Evolutionary conservation across 1,140 invertebrate species (phyloP).

Genomic region (Frieseomelitta varia): DNA sequence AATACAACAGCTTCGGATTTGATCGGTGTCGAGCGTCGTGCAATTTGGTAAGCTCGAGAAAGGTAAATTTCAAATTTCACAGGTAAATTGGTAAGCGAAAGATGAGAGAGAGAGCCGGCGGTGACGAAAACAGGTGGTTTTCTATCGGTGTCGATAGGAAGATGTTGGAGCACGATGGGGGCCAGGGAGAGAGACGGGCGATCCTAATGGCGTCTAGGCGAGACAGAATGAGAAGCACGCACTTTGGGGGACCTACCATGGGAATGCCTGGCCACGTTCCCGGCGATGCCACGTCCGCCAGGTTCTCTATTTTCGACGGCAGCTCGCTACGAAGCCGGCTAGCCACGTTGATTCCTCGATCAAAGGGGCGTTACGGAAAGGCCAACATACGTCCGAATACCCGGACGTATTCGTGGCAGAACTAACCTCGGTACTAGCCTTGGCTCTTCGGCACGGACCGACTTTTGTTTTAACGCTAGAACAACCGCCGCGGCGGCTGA

Average conservation of each 20-base stretch:
- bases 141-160: constrained; percentile 11
- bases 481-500: neutral
- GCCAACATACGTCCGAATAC: constrained; percentile 12
- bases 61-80: neutral
- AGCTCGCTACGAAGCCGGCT: constrained; percentile 51
- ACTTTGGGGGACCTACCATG: constrained; percentile 1
- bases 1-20: too few species aligned
- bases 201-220: constrained; percentile 25
- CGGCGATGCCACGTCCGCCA: constrained; percentile 29
- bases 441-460: neutral
- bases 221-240: constrained; percentile 29
- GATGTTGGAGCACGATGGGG: constrained; percentile 10
- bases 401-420: constrained; percentile 28
- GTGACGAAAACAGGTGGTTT: constrained; percentile 14
- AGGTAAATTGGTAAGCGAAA: neutral
- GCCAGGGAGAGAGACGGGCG: neutral
- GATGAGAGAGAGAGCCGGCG: neutral
- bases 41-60: too few species aligned
- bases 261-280: constrained; percentile 43
- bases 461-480: constrained; percentile 9
- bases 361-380: constrained; percentile 46
- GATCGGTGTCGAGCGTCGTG: too few species aligned
- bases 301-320: constrained; percentile 67
- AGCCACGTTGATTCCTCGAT: constrained; percentile 66
- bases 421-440: constrained; percentile 19